These are phyloP conservation scores for Mythimna pallens DNA, from an alignment of 2,888 invertebrate species.

Conservation along the genomic window DNA sequence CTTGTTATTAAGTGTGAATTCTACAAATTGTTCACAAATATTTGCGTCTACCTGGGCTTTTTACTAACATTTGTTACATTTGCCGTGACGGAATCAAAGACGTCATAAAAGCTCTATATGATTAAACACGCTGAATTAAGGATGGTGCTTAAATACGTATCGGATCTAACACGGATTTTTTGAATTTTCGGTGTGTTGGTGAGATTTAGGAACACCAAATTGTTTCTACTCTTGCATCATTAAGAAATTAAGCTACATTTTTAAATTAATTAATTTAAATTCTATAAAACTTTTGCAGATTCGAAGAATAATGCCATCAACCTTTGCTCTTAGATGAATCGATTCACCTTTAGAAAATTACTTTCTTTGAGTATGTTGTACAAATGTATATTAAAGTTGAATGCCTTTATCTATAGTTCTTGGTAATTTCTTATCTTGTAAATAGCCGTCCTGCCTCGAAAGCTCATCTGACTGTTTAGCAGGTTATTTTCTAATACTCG, in stretches of 20 bases:
- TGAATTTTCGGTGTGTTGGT: conserved; percentile 12
- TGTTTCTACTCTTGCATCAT: not conserved
- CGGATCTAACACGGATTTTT: conserved; percentile 54
- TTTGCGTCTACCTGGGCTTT: conserved; percentile 90
- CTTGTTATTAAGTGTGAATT: conserved; percentile 90
- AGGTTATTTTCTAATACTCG: conserved; percentile 87
- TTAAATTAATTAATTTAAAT: not conserved
- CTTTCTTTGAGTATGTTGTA: conserved; percentile 12
- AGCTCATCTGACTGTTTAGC: conserved; percentile 77
- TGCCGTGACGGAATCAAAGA: conserved; percentile 85
- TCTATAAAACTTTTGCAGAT: not conserved
- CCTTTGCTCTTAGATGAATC: not conserved
- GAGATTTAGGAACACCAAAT: conserved; percentile 9
- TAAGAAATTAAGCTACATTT: not conserved
- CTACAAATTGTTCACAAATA: conserved; percentile 90
- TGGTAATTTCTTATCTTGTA: conserved; percentile 76
- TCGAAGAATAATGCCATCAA: not conserved
- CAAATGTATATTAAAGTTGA: conserved; percentile 20
- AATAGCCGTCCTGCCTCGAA: conserved; percentile 67
- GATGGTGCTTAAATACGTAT: conserved; percentile 61
- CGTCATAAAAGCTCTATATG: conserved; percentile 79
- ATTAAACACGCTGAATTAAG: conserved; percentile 82
- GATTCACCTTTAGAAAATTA: not conserved
- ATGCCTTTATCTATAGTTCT: conserved; percentile 44
- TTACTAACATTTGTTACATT: conserved; percentile 82